Percentiles rank a stretch among this genome's conserved stretches.
phyloP scores from a whole-genome alignment of 2,888 invertebrate species.

The Pedicia rivosa region DNA sequence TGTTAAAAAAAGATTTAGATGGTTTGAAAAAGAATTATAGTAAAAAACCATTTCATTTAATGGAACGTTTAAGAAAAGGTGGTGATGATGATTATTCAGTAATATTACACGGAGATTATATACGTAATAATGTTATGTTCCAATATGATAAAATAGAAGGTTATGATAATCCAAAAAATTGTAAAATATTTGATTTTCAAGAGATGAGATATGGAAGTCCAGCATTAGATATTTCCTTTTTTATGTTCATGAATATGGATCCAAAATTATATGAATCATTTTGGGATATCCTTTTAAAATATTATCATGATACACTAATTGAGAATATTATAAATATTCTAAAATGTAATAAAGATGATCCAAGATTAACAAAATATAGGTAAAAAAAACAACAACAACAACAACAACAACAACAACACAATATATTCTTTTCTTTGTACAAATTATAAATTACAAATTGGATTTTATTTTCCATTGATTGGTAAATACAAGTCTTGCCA shows the following conservation, averaged over 20 bases:
- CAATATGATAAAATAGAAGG: slow-evolving; percentile 15
- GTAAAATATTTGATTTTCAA: slow-evolving; percentile 28
- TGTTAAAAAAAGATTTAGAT: slow-evolving; percentile 15
- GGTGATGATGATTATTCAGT: slow-evolving; percentile 20
- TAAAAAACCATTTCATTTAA: slow-evolving; percentile 17
- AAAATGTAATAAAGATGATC: slow-evolving; percentile 13
- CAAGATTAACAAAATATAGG: slow-evolving; percentile 10
- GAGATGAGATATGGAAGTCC: slow-evolving; percentile 24
- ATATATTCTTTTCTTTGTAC: too few relatives aligned
- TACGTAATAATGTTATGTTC: slow-evolving; percentile 29
- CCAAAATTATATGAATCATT: slow-evolving; percentile 10
- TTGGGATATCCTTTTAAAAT: slow-evolving; percentile 19
- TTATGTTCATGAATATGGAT: slow-evolving; percentile 24
- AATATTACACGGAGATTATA: slow-evolving; percentile 27
- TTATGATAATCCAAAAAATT: slow-evolving; percentile 14
- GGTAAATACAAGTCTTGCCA: too few relatives aligned
- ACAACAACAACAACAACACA: too few relatives aligned
- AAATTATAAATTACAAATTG: too few relatives aligned
- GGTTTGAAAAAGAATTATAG: slow-evolving; percentile 19
- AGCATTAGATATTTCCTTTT: slow-evolving; percentile 25
- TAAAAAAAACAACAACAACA: too few relatives aligned
- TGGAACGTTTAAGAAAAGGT: slow-evolving; percentile 19
- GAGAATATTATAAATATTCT: slow-evolving; percentile 17
- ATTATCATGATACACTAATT: slow-evolving; percentile 20
- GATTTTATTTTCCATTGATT: too few relatives aligned